Conservation (phyloP, 1,140 invertebrate genomes). For the Temnothorax curvispinosus region DNA sequence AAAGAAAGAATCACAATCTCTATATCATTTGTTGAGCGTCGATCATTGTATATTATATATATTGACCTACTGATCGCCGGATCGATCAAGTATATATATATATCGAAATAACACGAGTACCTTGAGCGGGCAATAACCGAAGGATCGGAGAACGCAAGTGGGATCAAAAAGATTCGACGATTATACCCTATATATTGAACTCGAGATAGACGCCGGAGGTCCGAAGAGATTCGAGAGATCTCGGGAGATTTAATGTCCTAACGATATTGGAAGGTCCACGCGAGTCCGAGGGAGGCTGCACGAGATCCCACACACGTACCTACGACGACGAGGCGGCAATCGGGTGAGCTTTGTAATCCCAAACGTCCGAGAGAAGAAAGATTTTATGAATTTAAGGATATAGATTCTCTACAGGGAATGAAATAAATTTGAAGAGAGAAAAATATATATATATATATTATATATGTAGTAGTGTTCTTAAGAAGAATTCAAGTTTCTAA, state of each 20-base stretch:
- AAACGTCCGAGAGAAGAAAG: conserved; percentile 22
- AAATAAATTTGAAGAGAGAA: background rate
- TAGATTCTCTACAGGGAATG: background rate
- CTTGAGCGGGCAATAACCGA: conserved; percentile 25
- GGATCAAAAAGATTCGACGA: no score
- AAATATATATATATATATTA: background rate
- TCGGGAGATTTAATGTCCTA: background rate
- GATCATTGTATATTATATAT: conserved; percentile 36
- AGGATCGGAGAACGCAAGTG: background rate
- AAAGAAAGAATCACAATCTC: conserved; percentile 15
- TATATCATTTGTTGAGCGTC: conserved; percentile 45
- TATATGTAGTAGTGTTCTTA: background rate
- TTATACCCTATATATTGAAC: background rate
- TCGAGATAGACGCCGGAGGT: background rate
- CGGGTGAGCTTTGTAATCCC: background rate
- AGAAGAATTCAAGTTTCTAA: background rate
- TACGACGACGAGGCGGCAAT: background rate
- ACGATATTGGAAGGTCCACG: background rate
- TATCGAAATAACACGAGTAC: conserved; percentile 40
- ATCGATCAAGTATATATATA: conserved; percentile 28
- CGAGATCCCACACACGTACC: background rate
- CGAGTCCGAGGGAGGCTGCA: background rate
- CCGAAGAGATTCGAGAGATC: background rate
- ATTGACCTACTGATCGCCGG: conserved; percentile 45
- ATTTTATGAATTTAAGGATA: conserved; percentile 27